Evolutionary conservation across 2,797 vertebrate genomes (phyloP).

Genomic region (Semotilus atromaculatus): DNA sequence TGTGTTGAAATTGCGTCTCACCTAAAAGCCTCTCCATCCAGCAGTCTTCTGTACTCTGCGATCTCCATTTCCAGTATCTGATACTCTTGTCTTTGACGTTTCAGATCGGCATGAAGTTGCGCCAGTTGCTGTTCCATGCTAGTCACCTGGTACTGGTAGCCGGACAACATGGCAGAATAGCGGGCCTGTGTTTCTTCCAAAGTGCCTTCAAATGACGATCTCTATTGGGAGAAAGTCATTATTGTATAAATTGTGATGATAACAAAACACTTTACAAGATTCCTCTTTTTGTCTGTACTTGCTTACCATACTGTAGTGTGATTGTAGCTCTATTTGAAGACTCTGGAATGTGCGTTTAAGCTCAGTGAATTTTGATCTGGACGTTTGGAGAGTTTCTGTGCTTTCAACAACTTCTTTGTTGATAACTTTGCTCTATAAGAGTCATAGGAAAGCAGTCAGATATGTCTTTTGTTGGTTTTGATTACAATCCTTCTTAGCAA

Average conservation of each 20-base stretch:
- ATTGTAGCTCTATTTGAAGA: conserved; percentile 82
- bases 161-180: conserved; percentile 54
- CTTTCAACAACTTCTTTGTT: conserved; percentile 44
- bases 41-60: conserved; percentile 73
- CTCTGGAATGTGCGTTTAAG: conserved; percentile 70
- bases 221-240: conserved; percentile 57
- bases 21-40: conserved; percentile 73
- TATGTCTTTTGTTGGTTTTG: neutral
- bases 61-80: conserved; percentile 77
- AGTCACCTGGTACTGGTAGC: conserved; percentile 68
- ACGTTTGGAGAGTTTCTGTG: conserved; percentile 46
- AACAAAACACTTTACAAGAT: too few species aligned
- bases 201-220: conserved; percentile 66
- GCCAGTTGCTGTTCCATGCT: conserved; percentile 70
- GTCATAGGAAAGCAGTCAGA: neutral
- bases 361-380: conserved; percentile 53
- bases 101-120: conserved; percentile 68
- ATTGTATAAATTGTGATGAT: neutral
- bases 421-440: conserved; percentile 36
- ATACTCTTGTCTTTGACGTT: conserved; percentile 74
- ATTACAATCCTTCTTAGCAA: neutral
- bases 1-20: conserved; percentile 72
- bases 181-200: conserved; percentile 65
- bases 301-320: conserved; percentile 78
- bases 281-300: conserved; percentile 62